Percentiles rank a stretch among this genome's conserved stretches.
Evolutionary conservation across 1,140 invertebrate genomes (phyloP).

Genomic region (Halyomorpha halys): DNA sequence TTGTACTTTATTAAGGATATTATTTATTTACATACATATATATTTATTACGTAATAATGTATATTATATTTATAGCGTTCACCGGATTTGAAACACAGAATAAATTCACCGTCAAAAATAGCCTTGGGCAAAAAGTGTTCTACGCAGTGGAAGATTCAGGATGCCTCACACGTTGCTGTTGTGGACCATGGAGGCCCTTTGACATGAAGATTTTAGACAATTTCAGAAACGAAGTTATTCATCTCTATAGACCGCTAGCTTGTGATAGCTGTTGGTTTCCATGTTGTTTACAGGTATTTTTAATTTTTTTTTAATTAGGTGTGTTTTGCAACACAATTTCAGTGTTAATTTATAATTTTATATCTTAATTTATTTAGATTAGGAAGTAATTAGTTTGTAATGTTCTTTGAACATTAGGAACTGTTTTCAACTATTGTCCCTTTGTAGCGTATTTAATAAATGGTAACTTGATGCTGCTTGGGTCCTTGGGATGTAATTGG

Average conservation of each 20-base stretch:
- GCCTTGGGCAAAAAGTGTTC: constrained; percentile 67
- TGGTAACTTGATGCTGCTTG: too few species aligned
- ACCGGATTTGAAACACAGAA: constrained; percentile 85
- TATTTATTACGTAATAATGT: too few species aligned
- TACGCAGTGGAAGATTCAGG: constrained; percentile 75
- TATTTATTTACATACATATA: too few species aligned
- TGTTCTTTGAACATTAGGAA: too few species aligned
- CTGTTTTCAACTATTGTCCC: too few species aligned
- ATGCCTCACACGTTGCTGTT: constrained; percentile 64
- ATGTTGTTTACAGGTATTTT: constrained; percentile 66
- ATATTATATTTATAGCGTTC: constrained; percentile 46
- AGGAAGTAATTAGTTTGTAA: too few species aligned
- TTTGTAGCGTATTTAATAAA: too few species aligned
- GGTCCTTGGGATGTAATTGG: too few species aligned
- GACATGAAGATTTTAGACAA: constrained; percentile 78
- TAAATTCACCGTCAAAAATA: constrained; percentile 72
- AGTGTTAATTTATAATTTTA: too few species aligned
- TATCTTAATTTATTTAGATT: too few species aligned
- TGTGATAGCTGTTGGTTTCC: constrained; percentile 71
- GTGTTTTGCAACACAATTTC: too few species aligned
- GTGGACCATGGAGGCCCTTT: constrained; percentile 66
- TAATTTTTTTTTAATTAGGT: too few species aligned
- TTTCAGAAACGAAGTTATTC: constrained; percentile 61
- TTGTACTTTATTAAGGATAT: not conserved
- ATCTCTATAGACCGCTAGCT: constrained; percentile 56